Evolutionary conservation across 1,140 invertebrate genomes (phyloP).

Genomic region (Heliconius hermathena): DNA sequence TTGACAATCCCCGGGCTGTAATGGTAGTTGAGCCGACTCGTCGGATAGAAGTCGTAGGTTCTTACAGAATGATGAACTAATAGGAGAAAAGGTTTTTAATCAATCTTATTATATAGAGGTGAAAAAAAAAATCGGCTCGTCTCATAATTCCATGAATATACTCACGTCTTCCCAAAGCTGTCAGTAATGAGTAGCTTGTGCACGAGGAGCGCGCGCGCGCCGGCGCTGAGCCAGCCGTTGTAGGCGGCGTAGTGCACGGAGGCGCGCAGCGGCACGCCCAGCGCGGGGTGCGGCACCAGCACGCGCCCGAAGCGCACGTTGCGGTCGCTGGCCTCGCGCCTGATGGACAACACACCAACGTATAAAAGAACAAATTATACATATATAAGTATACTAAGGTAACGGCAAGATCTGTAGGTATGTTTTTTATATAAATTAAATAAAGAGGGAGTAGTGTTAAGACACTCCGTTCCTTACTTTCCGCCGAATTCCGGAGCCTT

Average conservation of each 20-base stretch:
- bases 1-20: constrained; percentile 90
- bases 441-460: too few relatives aligned
- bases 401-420: too few relatives aligned
- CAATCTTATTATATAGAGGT: too few relatives aligned
- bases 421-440: too few relatives aligned
- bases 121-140: too few relatives aligned
- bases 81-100: too few relatives aligned
- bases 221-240: constrained; percentile 95
- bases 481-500: too few relatives aligned
- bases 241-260: constrained; percentile 93
- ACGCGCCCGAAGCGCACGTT: constrained; percentile 88
- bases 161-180: constrained; percentile 90
- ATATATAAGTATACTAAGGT: neutral
- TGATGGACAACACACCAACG: neutral
- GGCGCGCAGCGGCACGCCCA: constrained; percentile 87
- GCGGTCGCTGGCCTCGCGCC: constrained; percentile 1
- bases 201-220: constrained; percentile 89
- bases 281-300: constrained; percentile 92
- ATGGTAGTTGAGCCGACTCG: constrained; percentile 85
- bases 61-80: constrained; percentile 89
- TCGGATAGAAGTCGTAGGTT: constrained; percentile 89
- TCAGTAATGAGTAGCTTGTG: constrained; percentile 93
- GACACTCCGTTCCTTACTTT: too few relatives aligned
- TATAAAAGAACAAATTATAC: neutral
- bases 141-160: neutral